Conservation (phyloP, 2,888 invertebrate species). For the Spilosoma lubricipeda region DNA sequence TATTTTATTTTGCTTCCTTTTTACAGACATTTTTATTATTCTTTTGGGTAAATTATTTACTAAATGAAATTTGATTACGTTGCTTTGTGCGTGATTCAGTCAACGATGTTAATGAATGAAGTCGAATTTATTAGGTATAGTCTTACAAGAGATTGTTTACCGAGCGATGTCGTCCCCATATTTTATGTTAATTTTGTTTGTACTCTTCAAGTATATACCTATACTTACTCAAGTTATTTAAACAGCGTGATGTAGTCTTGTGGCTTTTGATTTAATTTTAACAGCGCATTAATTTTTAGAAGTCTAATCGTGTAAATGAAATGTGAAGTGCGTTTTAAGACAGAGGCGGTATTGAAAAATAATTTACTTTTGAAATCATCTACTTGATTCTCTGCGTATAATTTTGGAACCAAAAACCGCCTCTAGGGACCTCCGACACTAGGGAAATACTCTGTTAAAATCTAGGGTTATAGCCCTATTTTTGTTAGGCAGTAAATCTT, state of each 20-base stretch:
- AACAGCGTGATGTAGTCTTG: background rate
- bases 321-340: background rate
- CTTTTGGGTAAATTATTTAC: slow-evolving; percentile 29
- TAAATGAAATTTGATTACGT: slow-evolving; percentile 39
- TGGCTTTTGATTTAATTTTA: background rate
- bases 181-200: slow-evolving; percentile 11
- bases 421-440: too few relatives aligned
- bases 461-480: background rate
- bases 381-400: background rate
- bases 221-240: slow-evolving; percentile 6
- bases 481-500: background rate
- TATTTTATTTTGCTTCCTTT: slow-evolving; percentile 31
- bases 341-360: background rate
- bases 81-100: slow-evolving; percentile 18
- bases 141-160: slow-evolving; percentile 20
- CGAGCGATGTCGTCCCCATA: slow-evolving; percentile 14
- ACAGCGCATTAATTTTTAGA: background rate
- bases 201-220: background rate
- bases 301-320: background rate
- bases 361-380: background rate
- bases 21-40: slow-evolving; percentile 20
- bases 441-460: background rate
- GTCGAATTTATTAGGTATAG: slow-evolving; percentile 25
- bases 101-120: slow-evolving; percentile 29
- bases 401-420: background rate